Evolutionary conservation across 2,113 vertebrate species (phyloP).

Genomic region (Silurus meridionalis): DNA sequence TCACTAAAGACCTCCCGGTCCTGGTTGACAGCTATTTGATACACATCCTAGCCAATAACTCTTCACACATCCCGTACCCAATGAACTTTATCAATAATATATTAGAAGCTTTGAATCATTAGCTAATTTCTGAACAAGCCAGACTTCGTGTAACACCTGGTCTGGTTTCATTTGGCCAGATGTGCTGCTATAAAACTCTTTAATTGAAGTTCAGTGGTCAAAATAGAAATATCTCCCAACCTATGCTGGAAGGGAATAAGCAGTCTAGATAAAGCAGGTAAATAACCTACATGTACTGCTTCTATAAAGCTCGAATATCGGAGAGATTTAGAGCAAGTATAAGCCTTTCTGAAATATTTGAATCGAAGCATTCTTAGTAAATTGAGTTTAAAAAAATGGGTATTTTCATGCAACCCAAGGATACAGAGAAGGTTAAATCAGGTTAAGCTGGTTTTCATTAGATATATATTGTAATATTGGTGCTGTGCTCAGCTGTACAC

Average conservation of each 20-base stretch:
- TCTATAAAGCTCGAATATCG: background rate
- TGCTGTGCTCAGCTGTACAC: background rate
- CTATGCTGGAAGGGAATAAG: background rate
- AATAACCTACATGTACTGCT: background rate
- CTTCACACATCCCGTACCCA: background rate
- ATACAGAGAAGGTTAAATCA: background rate
- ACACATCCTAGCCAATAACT: background rate
- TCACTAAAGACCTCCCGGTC: background rate
- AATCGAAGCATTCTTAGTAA: no score
- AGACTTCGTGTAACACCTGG: background rate
- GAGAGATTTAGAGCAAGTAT: background rate
- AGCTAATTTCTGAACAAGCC: slow-evolving; percentile 2
- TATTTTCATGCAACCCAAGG: background rate
- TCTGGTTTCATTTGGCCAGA: slow-evolving; percentile 32
- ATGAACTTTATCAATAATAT: slow-evolving; percentile 29
- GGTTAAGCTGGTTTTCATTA: background rate
- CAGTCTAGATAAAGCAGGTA: background rate
- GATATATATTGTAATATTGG: background rate
- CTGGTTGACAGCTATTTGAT: background rate
- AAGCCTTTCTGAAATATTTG: no score
- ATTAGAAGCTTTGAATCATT: background rate
- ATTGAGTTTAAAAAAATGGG: no score
- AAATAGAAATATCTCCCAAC: background rate
- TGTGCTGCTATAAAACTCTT: background rate
- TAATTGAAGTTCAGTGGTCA: background rate